Conservation (phyloP, 2,113 vertebrate genomes). For the Sphyrna mokarran region DNA sequence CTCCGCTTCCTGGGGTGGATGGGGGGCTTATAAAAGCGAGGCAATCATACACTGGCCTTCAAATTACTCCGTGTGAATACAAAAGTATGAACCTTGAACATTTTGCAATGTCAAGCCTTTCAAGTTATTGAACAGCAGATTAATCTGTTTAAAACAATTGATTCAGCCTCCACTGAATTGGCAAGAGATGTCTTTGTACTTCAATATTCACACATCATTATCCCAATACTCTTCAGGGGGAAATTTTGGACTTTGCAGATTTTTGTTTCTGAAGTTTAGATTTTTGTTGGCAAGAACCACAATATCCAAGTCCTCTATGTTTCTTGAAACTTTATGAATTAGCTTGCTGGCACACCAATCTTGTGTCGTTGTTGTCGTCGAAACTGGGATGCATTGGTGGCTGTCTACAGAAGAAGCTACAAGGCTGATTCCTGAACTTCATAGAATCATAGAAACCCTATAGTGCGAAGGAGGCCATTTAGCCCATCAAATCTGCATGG, state of each 20-base stretch:
- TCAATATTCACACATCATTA: neutral
- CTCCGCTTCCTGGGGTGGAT: neutral
- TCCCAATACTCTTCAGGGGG: neutral
- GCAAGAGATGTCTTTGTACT: neutral
- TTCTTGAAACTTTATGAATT: neutral
- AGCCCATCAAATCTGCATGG: too few relatives aligned
- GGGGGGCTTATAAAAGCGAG: neutral
- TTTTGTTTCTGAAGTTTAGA: neutral
- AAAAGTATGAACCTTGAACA: neutral
- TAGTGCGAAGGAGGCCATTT: too few relatives aligned
- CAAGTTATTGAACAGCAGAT: neutral
- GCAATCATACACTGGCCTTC: neutral
- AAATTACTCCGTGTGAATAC: conserved; percentile 4
- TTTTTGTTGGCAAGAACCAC: neutral
- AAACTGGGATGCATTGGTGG: neutral
- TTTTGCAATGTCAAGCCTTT: neutral
- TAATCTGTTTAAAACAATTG: neutral
- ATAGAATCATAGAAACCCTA: too few relatives aligned
- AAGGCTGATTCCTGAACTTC: neutral
- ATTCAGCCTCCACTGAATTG: neutral
- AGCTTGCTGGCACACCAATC: neutral
- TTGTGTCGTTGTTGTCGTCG: neutral
- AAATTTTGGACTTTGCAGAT: neutral
- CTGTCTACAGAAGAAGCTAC: neutral
- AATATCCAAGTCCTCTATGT: neutral